Conservation (phyloP, 2,888 invertebrate genomes). For the Sipha maydis region DNA sequence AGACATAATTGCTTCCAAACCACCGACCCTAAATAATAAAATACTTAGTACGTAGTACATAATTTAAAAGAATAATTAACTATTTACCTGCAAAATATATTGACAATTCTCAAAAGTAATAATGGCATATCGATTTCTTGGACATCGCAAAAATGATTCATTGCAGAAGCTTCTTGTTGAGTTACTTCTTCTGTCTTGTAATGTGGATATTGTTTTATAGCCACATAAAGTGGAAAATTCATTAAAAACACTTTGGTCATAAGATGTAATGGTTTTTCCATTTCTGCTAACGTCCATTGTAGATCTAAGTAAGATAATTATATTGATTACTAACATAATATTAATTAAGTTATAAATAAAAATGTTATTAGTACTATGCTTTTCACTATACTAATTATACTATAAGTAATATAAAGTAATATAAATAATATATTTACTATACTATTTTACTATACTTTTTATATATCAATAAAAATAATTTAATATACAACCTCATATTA, state of each 20-base stretch:
- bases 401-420: too few relatives aligned
- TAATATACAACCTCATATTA: too few relatives aligned
- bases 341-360: background rate
- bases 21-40: conserved; percentile 84
- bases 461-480: background rate
- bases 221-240: conserved; percentile 86
- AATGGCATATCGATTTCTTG: conserved; percentile 94
- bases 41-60: background rate
- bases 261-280: conserved; percentile 87
- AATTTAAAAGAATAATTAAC: background rate
- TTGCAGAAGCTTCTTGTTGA: conserved; percentile 82
- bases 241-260: conserved; percentile 87
- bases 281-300: conserved; percentile 82
- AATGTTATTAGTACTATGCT: background rate
- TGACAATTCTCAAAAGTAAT: conserved; percentile 89
- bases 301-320: conserved; percentile 13
- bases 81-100: conserved; percentile 82
- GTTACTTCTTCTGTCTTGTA: conserved; percentile 84
- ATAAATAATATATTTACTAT: too few relatives aligned
- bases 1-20: conserved; percentile 85
- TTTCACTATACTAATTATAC: too few relatives aligned
- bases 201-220: conserved; percentile 70
- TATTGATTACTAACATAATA: background rate
- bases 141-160: conserved; percentile 87
- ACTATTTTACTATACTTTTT: too few relatives aligned